phyloP scores from a whole-genome alignment of 1,140 invertebrate genomes.

The Camponotus pennsylvanicus region DNA sequence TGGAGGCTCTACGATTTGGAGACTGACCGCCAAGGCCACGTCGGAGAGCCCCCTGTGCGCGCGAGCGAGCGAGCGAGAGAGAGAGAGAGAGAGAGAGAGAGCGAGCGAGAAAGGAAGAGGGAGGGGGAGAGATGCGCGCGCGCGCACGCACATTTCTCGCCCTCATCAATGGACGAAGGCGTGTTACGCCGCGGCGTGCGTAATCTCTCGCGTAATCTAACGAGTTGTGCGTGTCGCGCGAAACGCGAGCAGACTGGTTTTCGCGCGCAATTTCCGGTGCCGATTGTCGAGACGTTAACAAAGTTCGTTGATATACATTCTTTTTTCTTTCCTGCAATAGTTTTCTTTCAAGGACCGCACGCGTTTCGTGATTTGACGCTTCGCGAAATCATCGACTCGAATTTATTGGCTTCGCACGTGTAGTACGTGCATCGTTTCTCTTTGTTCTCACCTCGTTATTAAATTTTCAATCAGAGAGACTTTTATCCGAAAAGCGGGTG shows the following conservation, averaged over 20 bases:
- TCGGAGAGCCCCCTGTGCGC: slow-evolving; percentile 49
- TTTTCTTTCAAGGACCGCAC: not conserved
- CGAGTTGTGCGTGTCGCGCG: slow-evolving; percentile 30
- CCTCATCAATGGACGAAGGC: slow-evolving; percentile 47
- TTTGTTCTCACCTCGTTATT: not conserved
- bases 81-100: not conserved
- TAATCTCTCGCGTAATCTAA: slow-evolving; percentile 31
- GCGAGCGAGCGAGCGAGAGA: not conserved
- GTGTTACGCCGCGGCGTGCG: slow-evolving; percentile 30
- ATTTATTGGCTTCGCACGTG: not conserved
- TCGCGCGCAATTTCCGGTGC: slow-evolving; percentile 31
- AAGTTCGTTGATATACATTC: not conserved
- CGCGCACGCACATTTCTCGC: slow-evolving; percentile 44
- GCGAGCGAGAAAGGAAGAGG: not conserved
- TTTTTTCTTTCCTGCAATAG: not conserved
- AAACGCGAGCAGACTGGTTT: not conserved
- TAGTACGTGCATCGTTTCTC: too few relatives aligned
- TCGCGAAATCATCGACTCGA: not conserved
- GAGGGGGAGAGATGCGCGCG: not conserved
- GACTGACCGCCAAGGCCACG: slow-evolving; percentile 79
- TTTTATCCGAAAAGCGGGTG: not conserved
- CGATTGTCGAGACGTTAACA: not conserved
- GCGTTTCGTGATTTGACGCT: not conserved
- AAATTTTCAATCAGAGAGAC: not conserved
- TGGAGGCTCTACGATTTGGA: slow-evolving; percentile 78